Evolutionary conservation across 2,797 vertebrate species (phyloP).

Genomic region (Hylomyscus alleni): DNA sequence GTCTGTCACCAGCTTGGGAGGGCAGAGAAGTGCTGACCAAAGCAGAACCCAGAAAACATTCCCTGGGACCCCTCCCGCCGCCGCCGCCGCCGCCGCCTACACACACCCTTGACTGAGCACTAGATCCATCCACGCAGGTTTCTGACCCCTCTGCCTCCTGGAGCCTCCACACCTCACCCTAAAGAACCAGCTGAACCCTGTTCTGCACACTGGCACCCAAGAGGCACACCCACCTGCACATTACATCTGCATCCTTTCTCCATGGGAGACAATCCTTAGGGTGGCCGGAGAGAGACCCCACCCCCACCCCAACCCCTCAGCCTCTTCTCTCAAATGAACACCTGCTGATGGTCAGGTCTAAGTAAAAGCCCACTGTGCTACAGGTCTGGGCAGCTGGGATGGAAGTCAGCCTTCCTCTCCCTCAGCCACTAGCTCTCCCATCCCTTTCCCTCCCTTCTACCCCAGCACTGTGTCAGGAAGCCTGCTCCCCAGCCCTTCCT

Average conservation of each 20-base stretch:
- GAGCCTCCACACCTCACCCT: background rate
- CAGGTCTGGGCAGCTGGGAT: background rate
- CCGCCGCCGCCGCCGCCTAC: accelerated
- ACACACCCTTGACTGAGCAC: background rate
- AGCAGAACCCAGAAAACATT: background rate
- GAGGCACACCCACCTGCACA: background rate
- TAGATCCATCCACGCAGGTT: accelerated
- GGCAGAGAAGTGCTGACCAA: background rate
- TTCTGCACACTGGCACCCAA: background rate
- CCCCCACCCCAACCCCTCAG: background rate
- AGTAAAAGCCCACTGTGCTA: background rate
- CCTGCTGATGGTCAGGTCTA: background rate
- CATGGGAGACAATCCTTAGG: background rate
- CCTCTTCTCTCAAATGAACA: background rate
- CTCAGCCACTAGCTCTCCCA: background rate
- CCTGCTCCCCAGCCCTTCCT: background rate
- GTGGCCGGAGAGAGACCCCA: background rate
- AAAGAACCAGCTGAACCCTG: background rate
- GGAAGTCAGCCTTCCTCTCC: background rate
- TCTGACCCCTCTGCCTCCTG: background rate
- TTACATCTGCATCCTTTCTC: background rate
- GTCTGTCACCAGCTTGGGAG: background rate
- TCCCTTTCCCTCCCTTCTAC: no score
- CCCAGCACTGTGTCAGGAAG: background rate
- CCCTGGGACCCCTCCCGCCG: background rate